Evolutionary conservation across 2,113 vertebrate species (phyloP).

Genomic region (Melanerpes formicivorus): DNA sequence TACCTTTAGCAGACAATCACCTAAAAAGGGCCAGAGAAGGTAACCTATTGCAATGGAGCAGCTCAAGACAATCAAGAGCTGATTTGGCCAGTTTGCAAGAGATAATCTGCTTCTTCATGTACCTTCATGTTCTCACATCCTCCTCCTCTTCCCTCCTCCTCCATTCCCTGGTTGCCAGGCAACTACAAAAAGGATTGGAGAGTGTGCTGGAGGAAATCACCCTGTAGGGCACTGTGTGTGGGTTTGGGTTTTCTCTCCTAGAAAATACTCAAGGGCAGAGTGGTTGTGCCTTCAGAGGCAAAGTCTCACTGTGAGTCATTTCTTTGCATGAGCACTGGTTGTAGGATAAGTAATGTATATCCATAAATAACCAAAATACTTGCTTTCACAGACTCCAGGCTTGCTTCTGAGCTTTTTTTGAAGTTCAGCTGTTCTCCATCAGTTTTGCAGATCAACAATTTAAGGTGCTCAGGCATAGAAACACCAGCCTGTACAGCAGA

Average conservation of each 20-base stretch:
- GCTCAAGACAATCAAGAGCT: background rate
- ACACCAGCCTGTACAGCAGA: background rate
- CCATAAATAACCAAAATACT: background rate
- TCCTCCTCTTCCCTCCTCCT: background rate
- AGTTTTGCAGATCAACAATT: background rate
- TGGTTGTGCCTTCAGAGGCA: background rate
- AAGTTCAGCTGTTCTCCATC: background rate
- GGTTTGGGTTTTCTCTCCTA: background rate
- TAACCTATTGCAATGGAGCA: background rate
- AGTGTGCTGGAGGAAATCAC: background rate
- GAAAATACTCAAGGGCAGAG: background rate
- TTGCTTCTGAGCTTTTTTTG: background rate
- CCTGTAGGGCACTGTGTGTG: background rate
- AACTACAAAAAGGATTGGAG: constrained; percentile 16
- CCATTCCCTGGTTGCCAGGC: constrained; percentile 43
- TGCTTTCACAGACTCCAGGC: background rate
- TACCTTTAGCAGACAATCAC: background rate
- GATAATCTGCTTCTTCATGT: constrained; percentile 5
- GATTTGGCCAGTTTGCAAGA: background rate
- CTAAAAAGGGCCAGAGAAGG: background rate
- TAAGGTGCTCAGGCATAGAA: background rate
- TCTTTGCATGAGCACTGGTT: background rate
- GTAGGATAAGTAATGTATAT: background rate
- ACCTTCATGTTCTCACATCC: background rate
- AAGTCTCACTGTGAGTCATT: accelerated